These are phyloP conservation scores for Epinotia bilunana DNA, from an alignment of 2,888 invertebrate species.

Conservation along the genomic window DNA sequence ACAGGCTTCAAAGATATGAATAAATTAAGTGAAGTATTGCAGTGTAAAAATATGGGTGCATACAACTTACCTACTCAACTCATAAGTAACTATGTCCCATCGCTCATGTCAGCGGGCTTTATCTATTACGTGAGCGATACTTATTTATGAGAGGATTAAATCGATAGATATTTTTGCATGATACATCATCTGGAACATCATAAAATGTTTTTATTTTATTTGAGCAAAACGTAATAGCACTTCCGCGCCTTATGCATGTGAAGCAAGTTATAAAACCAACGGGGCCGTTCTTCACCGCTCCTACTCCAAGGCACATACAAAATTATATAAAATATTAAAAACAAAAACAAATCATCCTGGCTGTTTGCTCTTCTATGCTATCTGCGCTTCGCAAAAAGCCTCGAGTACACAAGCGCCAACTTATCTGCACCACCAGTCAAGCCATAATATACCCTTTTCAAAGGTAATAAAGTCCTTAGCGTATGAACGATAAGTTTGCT, in stretches of 20 bases:
- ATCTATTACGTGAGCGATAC: too few species aligned
- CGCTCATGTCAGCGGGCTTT: too few species aligned
- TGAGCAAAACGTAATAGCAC: not conserved
- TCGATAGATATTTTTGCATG: too few species aligned
- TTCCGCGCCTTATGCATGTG: not conserved
- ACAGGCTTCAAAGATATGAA: too few species aligned
- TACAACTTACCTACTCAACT: too few species aligned
- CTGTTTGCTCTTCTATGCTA: constrained; percentile 13
- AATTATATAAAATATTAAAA: constrained; percentile 9
- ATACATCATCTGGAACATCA: too few species aligned
- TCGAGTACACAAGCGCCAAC: not conserved
- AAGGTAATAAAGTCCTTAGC: not conserved
- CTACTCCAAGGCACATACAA: not conserved
- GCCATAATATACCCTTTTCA: not conserved
- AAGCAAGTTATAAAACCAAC: not conserved
- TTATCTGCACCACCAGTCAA: not conserved
- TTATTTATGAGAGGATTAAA: too few species aligned
- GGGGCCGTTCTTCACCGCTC: not conserved
- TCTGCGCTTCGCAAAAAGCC: constrained; percentile 20
- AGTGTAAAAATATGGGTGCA: too few species aligned
- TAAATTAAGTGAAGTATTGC: too few species aligned
- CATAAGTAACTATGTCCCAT: too few species aligned
- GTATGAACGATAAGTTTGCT: constrained; percentile 4
- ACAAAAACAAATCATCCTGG: not conserved
- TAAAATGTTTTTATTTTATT: too few species aligned